A percentile compares a stretch with the other conserved stretches of the same genome.
phyloP scores from a whole-genome alignment of 2,113 vertebrate species.

The Fregata magnificens region DNA sequence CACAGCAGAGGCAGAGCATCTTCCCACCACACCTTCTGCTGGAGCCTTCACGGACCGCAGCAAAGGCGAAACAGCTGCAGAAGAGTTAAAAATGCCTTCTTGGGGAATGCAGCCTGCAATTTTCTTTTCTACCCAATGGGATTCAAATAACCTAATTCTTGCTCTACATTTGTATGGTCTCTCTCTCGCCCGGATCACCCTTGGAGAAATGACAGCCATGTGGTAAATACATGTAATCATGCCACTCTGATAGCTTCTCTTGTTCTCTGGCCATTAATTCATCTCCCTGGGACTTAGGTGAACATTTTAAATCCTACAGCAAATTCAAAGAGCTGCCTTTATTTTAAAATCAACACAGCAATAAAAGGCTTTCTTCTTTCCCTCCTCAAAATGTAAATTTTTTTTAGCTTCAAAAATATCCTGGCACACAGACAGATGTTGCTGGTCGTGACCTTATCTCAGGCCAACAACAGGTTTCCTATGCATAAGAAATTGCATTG shows the following conservation, averaged over 20 bases:
- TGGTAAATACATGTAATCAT: conserved; percentile 22
- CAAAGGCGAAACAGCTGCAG: not conserved
- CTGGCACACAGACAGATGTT: not conserved
- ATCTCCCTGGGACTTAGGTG: not conserved
- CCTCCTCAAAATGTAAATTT: not conserved
- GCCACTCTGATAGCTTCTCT: conserved; percentile 5
- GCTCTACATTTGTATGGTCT: not conserved
- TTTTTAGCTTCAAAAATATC: not conserved
- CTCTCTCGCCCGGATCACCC: not conserved
- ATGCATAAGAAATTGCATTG: not conserved
- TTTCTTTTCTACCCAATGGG: not conserved
- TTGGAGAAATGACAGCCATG: not conserved
- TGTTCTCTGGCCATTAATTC: conserved; percentile 32
- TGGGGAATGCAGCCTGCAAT: not conserved
- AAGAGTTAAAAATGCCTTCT: not conserved
- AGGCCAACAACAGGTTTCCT: not conserved
- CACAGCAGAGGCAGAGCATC: not conserved
- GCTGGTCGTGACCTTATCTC: not conserved
- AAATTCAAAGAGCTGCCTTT: not conserved
- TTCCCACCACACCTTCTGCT: not conserved
- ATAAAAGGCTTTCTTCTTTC: not conserved
- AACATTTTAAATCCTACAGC: not conserved
- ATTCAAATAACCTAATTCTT: conserved; percentile 48
- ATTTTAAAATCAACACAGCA: not conserved
- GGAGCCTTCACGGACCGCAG: rapidly evolving